Conservation (phyloP, 2,888 invertebrate species). For the Schizaphis graminum region DNA sequence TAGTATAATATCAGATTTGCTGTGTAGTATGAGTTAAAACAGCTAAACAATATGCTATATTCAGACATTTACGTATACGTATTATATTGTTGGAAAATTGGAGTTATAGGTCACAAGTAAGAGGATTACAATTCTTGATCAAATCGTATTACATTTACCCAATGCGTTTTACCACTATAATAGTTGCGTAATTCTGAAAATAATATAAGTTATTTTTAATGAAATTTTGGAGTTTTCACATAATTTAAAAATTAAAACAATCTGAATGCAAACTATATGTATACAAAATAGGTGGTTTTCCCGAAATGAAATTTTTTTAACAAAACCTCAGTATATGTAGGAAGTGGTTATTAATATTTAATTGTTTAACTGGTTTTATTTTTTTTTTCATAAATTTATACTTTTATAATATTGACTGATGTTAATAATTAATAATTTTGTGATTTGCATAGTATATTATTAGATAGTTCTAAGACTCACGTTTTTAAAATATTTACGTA, state of each 20-base stretch:
- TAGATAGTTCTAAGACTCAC: background rate
- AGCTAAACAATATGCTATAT: background rate
- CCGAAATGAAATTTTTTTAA: background rate
- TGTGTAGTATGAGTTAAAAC: background rate
- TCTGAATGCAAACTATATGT: background rate
- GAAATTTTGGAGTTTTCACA: background rate
- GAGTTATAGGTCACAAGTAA: background rate
- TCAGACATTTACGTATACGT: background rate
- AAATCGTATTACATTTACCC: background rate
- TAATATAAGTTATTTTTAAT: background rate
- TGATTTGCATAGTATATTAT: conserved; percentile 5
- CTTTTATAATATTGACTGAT: background rate
- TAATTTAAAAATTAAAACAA: background rate
- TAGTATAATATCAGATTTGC: background rate
- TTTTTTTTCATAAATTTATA: background rate
- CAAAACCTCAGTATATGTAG: background rate
- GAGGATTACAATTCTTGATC: background rate
- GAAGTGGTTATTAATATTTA: background rate
- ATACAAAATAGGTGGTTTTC: background rate
- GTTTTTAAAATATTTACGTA: background rate
- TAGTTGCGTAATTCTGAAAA: background rate
- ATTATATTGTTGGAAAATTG: background rate
- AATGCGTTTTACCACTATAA: background rate
- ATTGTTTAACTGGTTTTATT: background rate
- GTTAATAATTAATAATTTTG: background rate